These are phyloP conservation scores for Penaeus monodon DNA, from an alignment of 2,888 invertebrate species.

Conservation along the genomic window DNA sequence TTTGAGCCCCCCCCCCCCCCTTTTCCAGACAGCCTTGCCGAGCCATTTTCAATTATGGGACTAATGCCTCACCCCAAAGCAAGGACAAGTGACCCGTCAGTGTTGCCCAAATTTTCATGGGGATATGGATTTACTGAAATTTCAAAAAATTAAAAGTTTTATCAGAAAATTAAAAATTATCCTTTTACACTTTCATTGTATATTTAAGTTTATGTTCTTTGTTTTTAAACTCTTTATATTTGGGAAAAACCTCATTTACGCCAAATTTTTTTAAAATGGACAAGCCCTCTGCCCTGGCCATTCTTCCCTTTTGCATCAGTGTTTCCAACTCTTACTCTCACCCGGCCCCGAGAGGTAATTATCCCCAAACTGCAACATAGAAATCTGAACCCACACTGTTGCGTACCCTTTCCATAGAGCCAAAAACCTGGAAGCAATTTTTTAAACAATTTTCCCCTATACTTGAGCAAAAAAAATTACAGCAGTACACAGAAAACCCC, in stretches of 20 bases:
- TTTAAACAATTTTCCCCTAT: background rate
- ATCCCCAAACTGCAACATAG: conserved; percentile 93
- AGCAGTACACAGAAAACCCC: no score
- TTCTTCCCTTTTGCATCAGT: conserved; percentile 96
- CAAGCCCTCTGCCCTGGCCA: conserved; percentile 92
- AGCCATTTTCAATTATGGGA: conserved; percentile 82
- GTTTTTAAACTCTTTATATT: background rate
- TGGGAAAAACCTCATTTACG: conserved; percentile 73
- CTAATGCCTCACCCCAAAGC: conserved; percentile 71
- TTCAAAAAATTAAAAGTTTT: background rate
- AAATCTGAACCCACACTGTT: conserved; percentile 90
- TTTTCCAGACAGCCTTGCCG: conserved; percentile 75
- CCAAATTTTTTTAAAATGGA: conserved; percentile 81
- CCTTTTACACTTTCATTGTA: background rate
- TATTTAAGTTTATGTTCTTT: background rate
- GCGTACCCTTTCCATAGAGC: conserved; percentile 86
- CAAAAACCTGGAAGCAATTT: conserved; percentile 79
- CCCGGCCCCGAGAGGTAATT: conserved; percentile 84
- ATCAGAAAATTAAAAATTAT: background rate
- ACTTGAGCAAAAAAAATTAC: background rate
- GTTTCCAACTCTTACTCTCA: conserved; percentile 88
- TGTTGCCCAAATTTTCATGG: conserved; percentile 91
- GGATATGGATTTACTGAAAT: conserved; percentile 80
- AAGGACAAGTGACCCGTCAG: conserved; percentile 85
- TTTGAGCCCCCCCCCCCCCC: no score